Percentiles rank a stretch among this genome's conserved stretches.
phyloP scores from a whole-genome alignment of 2,888 invertebrate species.

The Helobdella robusta region DNA sequence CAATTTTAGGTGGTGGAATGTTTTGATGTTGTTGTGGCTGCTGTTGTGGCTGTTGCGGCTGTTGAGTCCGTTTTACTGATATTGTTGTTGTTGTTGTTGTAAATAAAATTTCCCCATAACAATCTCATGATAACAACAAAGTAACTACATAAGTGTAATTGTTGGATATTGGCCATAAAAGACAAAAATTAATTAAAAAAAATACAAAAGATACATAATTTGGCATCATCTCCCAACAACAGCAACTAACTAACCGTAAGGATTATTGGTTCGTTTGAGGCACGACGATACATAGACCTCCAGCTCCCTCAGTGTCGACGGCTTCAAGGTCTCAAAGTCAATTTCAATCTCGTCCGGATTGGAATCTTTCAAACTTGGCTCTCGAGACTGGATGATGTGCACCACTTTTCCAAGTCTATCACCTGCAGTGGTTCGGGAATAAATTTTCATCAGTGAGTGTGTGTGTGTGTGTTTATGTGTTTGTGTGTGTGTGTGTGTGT shows the following conservation, averaged over 20 bases:
- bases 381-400: constrained; percentile 94
- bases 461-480: too few species aligned
- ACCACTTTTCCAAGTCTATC: constrained; percentile 96
- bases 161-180: too few species aligned
- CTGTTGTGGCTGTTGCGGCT: not conserved
- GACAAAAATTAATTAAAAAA: too few species aligned
- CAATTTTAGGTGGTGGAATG: not conserved
- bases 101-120: too few species aligned
- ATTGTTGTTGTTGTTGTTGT: too few species aligned
- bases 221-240: too few species aligned
- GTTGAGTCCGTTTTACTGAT: not conserved
- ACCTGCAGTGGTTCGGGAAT: constrained; percentile 57
- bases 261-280: constrained; percentile 92
- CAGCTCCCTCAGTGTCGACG: constrained; percentile 89
- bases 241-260: too few species aligned
- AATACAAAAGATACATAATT: too few species aligned
- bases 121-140: too few species aligned
- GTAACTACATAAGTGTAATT: too few species aligned
- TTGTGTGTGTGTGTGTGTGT: too few species aligned
- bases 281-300: constrained; percentile 91
- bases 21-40: not conserved
- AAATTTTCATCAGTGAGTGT: not conserved
- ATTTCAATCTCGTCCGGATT: constrained; percentile 99
- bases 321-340: constrained; percentile 96
- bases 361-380: constrained; percentile 79